Evolutionary conservation across 2,888 invertebrate genomes (phyloP), one percentile per base, ranked within the genome.

Genomic region (Spodoptera exigua): DNA sequence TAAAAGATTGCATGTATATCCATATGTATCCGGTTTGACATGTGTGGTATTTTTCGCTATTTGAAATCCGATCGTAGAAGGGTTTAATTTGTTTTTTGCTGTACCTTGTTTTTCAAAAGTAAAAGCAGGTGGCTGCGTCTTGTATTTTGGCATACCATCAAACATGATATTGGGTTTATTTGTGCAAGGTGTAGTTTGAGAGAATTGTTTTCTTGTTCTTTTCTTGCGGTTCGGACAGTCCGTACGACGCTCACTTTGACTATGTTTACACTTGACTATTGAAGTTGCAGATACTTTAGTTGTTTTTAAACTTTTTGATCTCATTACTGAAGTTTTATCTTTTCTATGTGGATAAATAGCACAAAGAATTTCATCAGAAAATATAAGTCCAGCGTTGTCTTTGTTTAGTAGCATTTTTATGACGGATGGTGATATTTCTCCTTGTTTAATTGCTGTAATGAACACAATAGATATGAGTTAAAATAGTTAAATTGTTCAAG

Each of bases 381-480:
- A 74, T 47, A 74, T 69, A 14, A 74, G 37, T 13, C 43, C 74
- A 48, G 74, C 39, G 32, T 68, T 69, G 21, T 68, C 62, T 55
- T 61, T 74, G 40, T 74, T 17, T 44, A 52, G 39, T 18, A 68
- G 12, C 7, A 61, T 37, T 44, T 74, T 51, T 43, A 68, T 51
- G 10, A 74, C 51, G 34, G 74, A 69, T 12, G 74, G 74, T 45
- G 68, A 32, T 12, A 69, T 47, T 18, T 74, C 40, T 12, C 55
- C 65, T 17, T 55, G 52, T 37, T 37, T 44, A 4, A 74, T 54
- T 11, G 74, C 68, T 68, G 62, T 39, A 73, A 72, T 10, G 9
- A 17, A 40, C 2, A 14, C 17, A 21, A 45, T 5, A 27, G 27
- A 9, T 9, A 27, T 27, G 1, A 27, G 27, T 27, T 27, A 9